A percentile compares a stretch with the other conserved stretches of the same genome.
Conservation (phyloP, 1,140 invertebrate genomes). For the Sycobia sp. region DNA sequence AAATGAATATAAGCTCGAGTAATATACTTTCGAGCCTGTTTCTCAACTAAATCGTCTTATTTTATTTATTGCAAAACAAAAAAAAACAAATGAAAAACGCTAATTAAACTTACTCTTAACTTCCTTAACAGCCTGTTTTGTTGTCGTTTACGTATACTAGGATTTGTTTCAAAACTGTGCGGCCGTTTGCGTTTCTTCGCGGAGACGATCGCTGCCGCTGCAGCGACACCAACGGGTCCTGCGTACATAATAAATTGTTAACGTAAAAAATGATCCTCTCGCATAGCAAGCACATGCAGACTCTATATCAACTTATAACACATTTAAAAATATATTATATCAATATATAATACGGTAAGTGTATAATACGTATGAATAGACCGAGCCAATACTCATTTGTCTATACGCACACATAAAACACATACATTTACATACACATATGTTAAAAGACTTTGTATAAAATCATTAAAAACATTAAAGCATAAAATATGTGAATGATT, state of each 20-base stretch:
- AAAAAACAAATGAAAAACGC: too few species aligned
- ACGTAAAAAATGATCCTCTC: conserved; percentile 17
- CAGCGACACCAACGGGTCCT: conserved; percentile 95
- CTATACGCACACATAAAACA: conserved; percentile 11
- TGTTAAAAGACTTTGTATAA: too few species aligned
- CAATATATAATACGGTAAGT: too few species aligned
- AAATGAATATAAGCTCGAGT: too few species aligned
- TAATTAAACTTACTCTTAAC: conserved; percentile 70
- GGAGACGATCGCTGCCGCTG: conserved; percentile 94
- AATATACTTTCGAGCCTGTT: too few species aligned
- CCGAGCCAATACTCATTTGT: too few species aligned
- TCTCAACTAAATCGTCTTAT: too few species aligned
- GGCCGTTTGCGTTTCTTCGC: conserved; percentile 94
- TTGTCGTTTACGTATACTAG: conserved; percentile 93
- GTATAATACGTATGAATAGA: too few species aligned
- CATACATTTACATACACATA: conserved; percentile 28
- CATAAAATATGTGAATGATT: not conserved
- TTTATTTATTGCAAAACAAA: too few species aligned
- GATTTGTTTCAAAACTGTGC: conserved; percentile 97
- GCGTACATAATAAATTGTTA: conserved; percentile 36
- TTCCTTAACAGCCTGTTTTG: conserved; percentile 91
- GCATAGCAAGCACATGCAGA: too few species aligned
- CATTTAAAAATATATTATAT: too few species aligned
- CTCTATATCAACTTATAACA: too few species aligned
- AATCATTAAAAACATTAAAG: conserved; percentile 14